Percentiles rank a stretch among this genome's conserved stretches.
Conservation (phyloP, 2,797 vertebrate genomes). For the Tolypeutes matacus region DNA sequence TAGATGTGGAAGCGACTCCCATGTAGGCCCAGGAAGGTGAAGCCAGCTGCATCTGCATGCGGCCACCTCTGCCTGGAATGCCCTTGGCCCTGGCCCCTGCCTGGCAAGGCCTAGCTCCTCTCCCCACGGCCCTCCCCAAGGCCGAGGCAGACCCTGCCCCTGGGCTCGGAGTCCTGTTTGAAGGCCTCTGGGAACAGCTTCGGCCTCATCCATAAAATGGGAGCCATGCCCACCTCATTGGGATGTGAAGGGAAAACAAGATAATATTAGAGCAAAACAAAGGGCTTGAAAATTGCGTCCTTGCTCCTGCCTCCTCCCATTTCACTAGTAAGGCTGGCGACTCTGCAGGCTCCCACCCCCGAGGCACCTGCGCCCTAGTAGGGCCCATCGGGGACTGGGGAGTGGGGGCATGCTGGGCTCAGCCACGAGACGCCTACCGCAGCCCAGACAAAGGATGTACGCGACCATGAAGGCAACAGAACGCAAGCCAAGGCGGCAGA, state of each 20-base stretch:
- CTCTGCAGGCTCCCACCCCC: not conserved
- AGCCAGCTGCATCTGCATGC: not conserved
- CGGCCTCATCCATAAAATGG: not conserved
- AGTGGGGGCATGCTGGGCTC: not conserved
- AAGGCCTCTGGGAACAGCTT: not conserved
- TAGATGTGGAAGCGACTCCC: not conserved
- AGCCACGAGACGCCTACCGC: not conserved
- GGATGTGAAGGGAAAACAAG: not conserved
- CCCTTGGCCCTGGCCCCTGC: not conserved
- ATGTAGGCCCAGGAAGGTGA: not conserved
- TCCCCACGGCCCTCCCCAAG: too few species aligned
- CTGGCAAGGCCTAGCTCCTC: not conserved
- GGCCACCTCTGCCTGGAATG: not conserved
- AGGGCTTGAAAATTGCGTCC: not conserved
- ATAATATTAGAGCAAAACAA: not conserved
- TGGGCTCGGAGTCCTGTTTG: not conserved
- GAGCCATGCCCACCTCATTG: not conserved
- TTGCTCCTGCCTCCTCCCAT: not conserved
- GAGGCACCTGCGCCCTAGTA: not conserved
- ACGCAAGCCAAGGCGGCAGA: not conserved
- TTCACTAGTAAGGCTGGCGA: not conserved
- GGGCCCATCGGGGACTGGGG: fast-evolving
- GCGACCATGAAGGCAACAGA: not conserved
- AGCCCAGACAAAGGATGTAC: not conserved
- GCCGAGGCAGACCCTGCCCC: not conserved